Base-by-base conservation (phyloP, 1,140 invertebrate species). In the Daktulosphaira vitifoliae region DNA sequence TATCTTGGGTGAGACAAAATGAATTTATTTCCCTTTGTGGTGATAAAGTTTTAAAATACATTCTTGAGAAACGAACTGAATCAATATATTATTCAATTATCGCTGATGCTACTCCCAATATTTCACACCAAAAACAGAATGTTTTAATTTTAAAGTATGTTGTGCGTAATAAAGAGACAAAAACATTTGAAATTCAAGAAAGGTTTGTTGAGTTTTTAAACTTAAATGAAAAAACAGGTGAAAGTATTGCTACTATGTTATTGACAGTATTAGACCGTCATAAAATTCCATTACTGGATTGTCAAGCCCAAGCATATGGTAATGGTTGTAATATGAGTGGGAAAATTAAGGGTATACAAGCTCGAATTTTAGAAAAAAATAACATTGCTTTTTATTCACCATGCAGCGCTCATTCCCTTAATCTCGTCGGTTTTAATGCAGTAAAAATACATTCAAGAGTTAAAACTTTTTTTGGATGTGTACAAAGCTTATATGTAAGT, bases 401-500 rank as follows among this genome's bases (percentile, higher is more conserved):
- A 69, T 74, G 69, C 69, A 71, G 68, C 68, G 74, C 69, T 66
- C 71, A 71, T 71, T 70, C 49, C 68, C 69, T 76, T n/a, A n/a
- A n/a, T 59, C 8, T 11, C 39, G n/a, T 26, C 33, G 54, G 54
- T 38, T n/a, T 59, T 7, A 42, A 59, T 39, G 54, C 54, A 39
- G 54, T 37, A 39, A 42, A 59, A 42, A 33, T 38, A 9, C 18
- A 37, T 42, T 25, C 29, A 13, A 20, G 33, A 59, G 54, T 42
- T 13, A 39, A 33, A 42, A 59, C 29, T 18, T 59, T 39, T 59
- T 59, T 59, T 42, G 54, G 54, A 22, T 33, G 33, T 53, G 25
- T 53, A 37, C 25, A 53, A 53, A 33, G 13, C 18, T 33, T 53
- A 53, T 53, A 53, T 37, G 25, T 53, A 33, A 37, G 1, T 53